A percentile compares a stretch with the other conserved stretches of the same genome.
phyloP scores from a whole-genome alignment of 2,113 vertebrate genomes.

The Hoplias malabaricus region DNA sequence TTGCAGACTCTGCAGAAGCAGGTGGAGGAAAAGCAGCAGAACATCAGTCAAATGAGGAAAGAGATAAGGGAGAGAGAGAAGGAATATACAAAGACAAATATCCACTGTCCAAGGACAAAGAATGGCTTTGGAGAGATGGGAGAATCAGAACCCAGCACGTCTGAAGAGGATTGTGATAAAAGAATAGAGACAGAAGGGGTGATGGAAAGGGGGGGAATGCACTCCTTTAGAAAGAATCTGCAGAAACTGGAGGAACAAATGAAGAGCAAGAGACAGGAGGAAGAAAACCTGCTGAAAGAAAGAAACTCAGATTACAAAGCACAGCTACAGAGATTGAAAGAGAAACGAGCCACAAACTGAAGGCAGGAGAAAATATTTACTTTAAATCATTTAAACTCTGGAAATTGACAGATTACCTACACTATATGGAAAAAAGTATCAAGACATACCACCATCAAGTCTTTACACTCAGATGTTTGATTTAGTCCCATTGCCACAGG shows the following conservation, averaged over 20 bases:
- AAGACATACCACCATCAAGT: too few relatives aligned
- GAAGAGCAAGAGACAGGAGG: neutral
- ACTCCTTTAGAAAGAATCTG: neutral
- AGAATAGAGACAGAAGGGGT: neutral
- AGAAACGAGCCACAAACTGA: neutral
- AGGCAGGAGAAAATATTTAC: neutral
- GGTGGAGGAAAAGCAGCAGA: neutral
- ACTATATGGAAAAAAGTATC: too few relatives aligned
- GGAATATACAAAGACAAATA: neutral
- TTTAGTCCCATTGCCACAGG: too few relatives aligned
- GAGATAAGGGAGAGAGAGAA: neutral
- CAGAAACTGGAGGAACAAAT: neutral
- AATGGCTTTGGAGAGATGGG: neutral
- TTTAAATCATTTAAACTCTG: too few relatives aligned
- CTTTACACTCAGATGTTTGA: too few relatives aligned
- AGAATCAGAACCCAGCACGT: neutral
- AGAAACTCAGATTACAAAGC: neutral
- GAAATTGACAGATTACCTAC: too few relatives aligned
- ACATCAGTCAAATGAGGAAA: neutral
- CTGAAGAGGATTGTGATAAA: neutral
- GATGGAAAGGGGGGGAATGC: neutral
- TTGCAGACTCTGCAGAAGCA: neutral
- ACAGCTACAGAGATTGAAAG: neutral
- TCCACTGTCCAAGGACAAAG: neutral
- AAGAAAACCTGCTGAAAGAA: neutral